Evolutionary conservation across 1,140 invertebrate genomes (phyloP).

Genomic region (Coelopa frigida): DNA sequence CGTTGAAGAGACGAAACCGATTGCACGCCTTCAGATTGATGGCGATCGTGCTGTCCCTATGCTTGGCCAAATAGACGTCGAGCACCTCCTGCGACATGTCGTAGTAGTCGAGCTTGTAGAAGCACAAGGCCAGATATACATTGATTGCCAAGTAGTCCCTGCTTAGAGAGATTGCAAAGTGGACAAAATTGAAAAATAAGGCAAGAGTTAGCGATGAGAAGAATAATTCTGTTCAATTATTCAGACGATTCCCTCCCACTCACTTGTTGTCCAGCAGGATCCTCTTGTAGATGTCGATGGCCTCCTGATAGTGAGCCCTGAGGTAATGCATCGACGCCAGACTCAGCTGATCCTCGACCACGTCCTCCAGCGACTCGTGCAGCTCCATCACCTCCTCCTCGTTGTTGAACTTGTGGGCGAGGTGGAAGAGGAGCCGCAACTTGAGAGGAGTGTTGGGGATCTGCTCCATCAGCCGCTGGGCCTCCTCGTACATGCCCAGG

Average conservation of each 20-base stretch:
- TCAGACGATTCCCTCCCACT: slow-evolving; percentile 4
- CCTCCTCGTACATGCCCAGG: slow-evolving; percentile 70
- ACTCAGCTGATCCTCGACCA: slow-evolving; percentile 90
- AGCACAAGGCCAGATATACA: slow-evolving; percentile 95
- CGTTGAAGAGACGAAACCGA: slow-evolving; percentile 79
- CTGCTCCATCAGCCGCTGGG: slow-evolving; percentile 55
- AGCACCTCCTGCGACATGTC: slow-evolving; percentile 91
- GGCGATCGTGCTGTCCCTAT: slow-evolving; percentile 89
- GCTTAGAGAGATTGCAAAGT: too few relatives aligned
- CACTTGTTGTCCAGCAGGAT: slow-evolving; percentile 86
- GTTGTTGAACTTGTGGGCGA: slow-evolving; percentile 88
- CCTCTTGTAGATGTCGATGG: slow-evolving; percentile 97
- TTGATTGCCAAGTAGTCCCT: slow-evolving; percentile 91
- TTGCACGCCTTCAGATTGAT: slow-evolving; percentile 85
- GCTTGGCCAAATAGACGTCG: slow-evolving; percentile 85
- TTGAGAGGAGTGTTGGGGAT: slow-evolving; percentile 58
- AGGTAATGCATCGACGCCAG: slow-evolving; percentile 95
- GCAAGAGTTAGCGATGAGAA: too few relatives aligned
- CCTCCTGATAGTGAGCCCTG: slow-evolving; percentile 93
- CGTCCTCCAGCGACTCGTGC: slow-evolving; percentile 77
- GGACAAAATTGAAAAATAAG: too few relatives aligned
- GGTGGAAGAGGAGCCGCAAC: slow-evolving; percentile 78
- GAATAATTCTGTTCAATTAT: too few relatives aligned
- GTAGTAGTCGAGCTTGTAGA: slow-evolving; percentile 94
- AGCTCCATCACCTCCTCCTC: slow-evolving; percentile 75